phyloP scores from a whole-genome alignment of 2,888 invertebrate genomes.

The Charanyca ferruginea region DNA sequence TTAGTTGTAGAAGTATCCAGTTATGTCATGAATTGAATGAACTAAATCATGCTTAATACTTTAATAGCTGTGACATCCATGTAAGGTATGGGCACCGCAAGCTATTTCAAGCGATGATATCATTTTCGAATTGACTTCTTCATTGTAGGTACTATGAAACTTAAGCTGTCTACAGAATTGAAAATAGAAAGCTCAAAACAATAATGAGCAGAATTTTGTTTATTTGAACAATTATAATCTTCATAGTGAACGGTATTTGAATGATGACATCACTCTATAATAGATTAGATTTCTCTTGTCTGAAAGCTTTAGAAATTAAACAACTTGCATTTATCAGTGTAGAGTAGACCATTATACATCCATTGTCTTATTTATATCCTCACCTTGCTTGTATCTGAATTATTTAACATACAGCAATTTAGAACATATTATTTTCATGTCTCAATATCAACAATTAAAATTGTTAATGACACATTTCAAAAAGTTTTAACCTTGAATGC shows the following conservation, averaged over 20 bases:
- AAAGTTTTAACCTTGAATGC: constrained; percentile 53
- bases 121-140: constrained; percentile 26
- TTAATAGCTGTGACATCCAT: constrained; percentile 30
- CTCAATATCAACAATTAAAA: constrained; percentile 57
- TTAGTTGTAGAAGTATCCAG: too few species aligned
- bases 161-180: constrained; percentile 17
- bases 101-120: constrained; percentile 40
- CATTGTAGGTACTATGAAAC: constrained; percentile 9
- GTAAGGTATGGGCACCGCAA: constrained; percentile 40
- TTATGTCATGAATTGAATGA: constrained; percentile 10
- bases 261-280: constrained; percentile 68
- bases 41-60: constrained; percentile 37
- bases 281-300: constrained; percentile 41
- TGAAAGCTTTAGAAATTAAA: constrained; percentile 38
- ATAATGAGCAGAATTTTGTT: constrained; percentile 27
- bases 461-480: constrained; percentile 61
- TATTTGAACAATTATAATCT: constrained; percentile 31
- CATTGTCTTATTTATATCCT: constrained; percentile 13
- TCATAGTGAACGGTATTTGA: constrained; percentile 45
- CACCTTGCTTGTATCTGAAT: constrained; percentile 5
- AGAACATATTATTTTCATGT: constrained; percentile 24
- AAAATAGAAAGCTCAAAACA: constrained; percentile 27
- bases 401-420: constrained; percentile 25
- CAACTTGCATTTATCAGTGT: constrained; percentile 9
- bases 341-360: not conserved